Base-by-base conservation (phyloP, 1,140 invertebrate genomes). In the Epicauta chinensis region DNA sequence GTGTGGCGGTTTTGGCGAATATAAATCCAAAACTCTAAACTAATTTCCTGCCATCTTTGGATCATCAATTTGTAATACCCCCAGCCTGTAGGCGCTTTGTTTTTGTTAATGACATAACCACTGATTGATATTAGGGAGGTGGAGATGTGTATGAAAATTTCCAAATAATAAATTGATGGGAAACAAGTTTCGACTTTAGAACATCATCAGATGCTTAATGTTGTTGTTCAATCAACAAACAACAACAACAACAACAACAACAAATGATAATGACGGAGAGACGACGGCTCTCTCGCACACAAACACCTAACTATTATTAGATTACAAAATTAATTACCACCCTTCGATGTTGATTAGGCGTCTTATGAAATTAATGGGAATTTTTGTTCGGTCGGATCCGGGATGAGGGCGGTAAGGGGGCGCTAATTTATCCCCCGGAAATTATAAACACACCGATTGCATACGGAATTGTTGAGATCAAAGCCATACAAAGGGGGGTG, bases 41-140 rank as follows among this genome's bases (percentile, higher is more conserved):
- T 51, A 14, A 32, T 36, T 51, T 51, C 48, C 38, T 16, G 31
- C 14, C 36, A 36, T 41, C 34, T 42, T 48, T 51, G 42, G 49
- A 56, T 56, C 54, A 56, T 56, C 54, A 56, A 52, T 56, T 56
- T 43, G 40, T 55, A 55, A 55, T 55, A 44, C 53, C 36, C 36
- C 47, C 40, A 48, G 23, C 23, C 23, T 36, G 36, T 37, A 32
- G 40, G 57, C 57, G 57, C 50, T 46, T 59, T 59, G 57, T 56
- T 56, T 59, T 59, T 56, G 53, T 56, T 59, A 59, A 59, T 56
- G 57, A 59, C 57, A 59, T 38, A 56, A 56, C 34, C 53, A 48
- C 53, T 59, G 57, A 59, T 59, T 59, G 57, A 58, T 58, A 58
- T 55, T 55, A 55, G 56, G 56, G 56, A 46, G 54, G 54, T 52